Evolutionary conservation across 2,888 invertebrate species (phyloP), one percentile per base, ranked within the genome.

Genomic region (Anodontia alba): DNA sequence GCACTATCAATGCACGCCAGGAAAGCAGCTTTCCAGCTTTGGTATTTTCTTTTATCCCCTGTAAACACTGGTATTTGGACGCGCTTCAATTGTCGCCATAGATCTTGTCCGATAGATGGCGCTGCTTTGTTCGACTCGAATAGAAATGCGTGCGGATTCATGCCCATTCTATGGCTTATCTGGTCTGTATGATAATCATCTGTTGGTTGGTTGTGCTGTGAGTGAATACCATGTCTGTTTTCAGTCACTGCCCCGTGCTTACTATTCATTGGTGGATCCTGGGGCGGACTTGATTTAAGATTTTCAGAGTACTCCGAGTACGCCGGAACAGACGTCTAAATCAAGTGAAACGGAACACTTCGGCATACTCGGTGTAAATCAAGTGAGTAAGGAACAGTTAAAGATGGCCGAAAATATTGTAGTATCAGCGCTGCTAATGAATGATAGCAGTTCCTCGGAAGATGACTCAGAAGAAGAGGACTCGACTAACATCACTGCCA

Each of bases 41-140:
- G 54, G 26, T 85, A 83, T 17, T 71, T 78, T n/a, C 67, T 20
- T 70, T 80, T 85, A 23, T 80, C 75, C 2, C 81, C 87, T 15
- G 51, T 10, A 74, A 86, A 86, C 23, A 70, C 51, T n/a, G 86
- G 80, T 26, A 86, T 81, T 23, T 49, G 29, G 1, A 81, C 76
- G 8, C 78, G 43, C 69, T 83, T 76, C 49, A 83, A 23, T 54
- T 86, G 81, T 31, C 73, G 76, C 80, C 83, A 83, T 33, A 83
- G 15, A 49, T 81, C 79, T 36, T 75, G 67, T 20, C 66, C 78
- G 46, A 76, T 54, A 23, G 67, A 67, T 12, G 33, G 67, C 33
- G 36, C n/a, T 66, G 66, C 20, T 10, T 5, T 23, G 17, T 5
- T 7, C 5, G 5, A 10, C 49, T 49, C 49, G 17, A 57, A 57